These are phyloP conservation scores for Salmo trutta DNA, from an alignment of 2,797 vertebrate genomes.

Conservation along the genomic window DNA sequence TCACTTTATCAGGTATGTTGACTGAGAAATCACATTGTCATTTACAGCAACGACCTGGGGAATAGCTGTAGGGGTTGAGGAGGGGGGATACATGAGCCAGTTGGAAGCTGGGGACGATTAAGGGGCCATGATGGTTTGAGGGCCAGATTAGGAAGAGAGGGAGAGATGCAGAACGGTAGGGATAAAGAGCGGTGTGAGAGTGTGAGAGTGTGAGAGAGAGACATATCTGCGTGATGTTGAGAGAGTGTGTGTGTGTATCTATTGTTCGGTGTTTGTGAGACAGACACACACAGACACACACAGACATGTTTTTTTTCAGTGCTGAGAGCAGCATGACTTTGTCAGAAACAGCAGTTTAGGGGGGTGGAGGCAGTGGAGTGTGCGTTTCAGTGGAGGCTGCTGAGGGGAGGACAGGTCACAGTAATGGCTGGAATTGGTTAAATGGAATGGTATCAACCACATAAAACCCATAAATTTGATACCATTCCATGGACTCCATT, in stretches of 20 bases:
- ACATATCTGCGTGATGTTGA: neutral
- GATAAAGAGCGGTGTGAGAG: neutral
- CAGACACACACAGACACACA: neutral
- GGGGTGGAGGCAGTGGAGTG: neutral
- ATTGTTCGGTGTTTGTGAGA: neutral
- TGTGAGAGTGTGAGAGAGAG: neutral
- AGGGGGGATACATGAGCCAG: no score
- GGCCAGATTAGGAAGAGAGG: neutral
- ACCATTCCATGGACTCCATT: no score
- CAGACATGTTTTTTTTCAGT: constrained; percentile 16
- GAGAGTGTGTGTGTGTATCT: neutral
- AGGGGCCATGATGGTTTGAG: no score
- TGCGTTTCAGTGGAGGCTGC: neutral
- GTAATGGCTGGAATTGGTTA: no score
- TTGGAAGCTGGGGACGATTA: no score
- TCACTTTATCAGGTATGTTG: no score
- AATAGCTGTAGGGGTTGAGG: no score
- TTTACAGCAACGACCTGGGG: no score
- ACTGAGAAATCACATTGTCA: no score
- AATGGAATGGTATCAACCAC: no score
- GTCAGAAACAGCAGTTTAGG: constrained; percentile 43
- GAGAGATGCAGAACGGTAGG: neutral
- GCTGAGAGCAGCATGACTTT: constrained; percentile 61
- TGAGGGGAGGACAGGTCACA: no score
- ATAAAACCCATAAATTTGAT: no score